Base-by-base conservation (phyloP, 2,113 vertebrate species). In the Fregata magnificens region DNA sequence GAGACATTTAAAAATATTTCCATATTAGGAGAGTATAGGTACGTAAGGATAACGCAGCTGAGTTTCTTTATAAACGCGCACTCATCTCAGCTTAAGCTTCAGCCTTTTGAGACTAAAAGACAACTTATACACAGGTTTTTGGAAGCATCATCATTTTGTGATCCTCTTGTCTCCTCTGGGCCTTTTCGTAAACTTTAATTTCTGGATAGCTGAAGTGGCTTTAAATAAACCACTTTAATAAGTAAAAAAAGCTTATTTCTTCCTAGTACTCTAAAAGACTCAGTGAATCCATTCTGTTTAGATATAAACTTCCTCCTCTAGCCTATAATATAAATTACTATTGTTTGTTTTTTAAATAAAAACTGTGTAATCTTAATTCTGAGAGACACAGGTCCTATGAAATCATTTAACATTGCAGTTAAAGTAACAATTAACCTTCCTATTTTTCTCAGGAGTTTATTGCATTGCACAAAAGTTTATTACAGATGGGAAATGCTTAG, bases 281-380 rank as follows among this genome's bases (percentile, higher is more conserved):
- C 22, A 65, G 29, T 92, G 56, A 89, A 87, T 96, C 69, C 59
- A 42, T 86, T 34, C 72, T 55, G 21, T 56, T 78, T 77, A 49
- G 16, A 34, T 38, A 87, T 19, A 26, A 89, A 31, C 36, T 83
- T 95, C 58, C 34, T 94, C 32, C 38, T 91, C 36, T 95, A 86
- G 56, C 47, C 38, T 90, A 29, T 82, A 85, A 88, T 80, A 50
- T n/a, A 49, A 44, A 20, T 12, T 52, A 72, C 62, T 94, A 21
- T 78, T 93, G 34, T 80, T 93, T 71, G 49, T 90, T 96, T 95
- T 88, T 73, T 97, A 94, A 96, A 94, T 88, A 95, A 85, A 82
- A 93, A 11, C 32, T 84, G 22, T 92, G 45, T 85, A 47, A 93
- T 97, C 78, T 92, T 87, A 92, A 76, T 92, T 93, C 88, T 94